Evolutionary conservation across 2,888 invertebrate species (phyloP), one percentile per base, ranked within the genome.

Genomic region (Cephus nigrinus): DNA sequence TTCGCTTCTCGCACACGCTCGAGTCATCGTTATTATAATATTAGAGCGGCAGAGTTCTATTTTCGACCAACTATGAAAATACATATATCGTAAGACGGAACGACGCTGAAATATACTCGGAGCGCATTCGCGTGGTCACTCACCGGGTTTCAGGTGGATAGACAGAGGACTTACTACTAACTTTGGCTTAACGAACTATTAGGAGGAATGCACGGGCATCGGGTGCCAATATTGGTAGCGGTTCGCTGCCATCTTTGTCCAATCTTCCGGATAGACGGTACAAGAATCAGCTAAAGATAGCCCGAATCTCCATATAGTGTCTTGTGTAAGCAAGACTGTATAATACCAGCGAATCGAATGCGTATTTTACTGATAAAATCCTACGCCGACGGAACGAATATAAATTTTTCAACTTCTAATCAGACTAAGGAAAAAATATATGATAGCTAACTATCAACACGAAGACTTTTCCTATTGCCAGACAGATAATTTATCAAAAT

Each of bases 61-160:
- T 90, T 90, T 87, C 87, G 87, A 87, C 89, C 85, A 86, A 84
- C 87, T 86, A 88, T 89, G 89, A 90, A 90, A 90, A 90, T 90
- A 78, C 69, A 71, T 68, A 78, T 72, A 71, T 36, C 75, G 78
- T 78, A 75, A 78, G 75, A 75, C 75, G 15, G 72, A 5, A 71
- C 75, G 68, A 35, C 78, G 68, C 68, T 31, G 72, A 78, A 78
- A 75, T 74, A 90, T 83, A 86, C 85, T 83, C 80, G 80, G 83
- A 83, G 82, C 84, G 74, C 73, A 78, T 79, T 78, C 79, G 79
- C 77, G 81, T 84, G 84, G 83, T 83, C 82, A 84, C 81, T 82
- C 55, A 55, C 23, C 55, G 55, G 23, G 2, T 23, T 55, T 55
- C 23, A 55, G 55, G 55, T 55, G 23, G 55, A 55, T 55, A 55